Base-by-base conservation (phyloP, 2,888 invertebrate species). In the Hypolimnas misippus region DNA sequence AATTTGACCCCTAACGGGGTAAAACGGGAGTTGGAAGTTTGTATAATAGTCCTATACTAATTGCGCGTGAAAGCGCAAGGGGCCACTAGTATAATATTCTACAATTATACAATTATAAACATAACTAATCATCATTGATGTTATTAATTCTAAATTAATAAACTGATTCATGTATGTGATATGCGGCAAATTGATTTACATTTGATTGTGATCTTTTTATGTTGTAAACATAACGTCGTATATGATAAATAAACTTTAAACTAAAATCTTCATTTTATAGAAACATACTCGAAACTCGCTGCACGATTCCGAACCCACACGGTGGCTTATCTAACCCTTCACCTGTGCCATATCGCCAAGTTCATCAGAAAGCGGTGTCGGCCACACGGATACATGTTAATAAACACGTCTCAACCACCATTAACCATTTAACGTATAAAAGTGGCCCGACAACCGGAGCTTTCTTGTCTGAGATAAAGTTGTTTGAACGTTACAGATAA, bases 311-410 rank as follows among this genome's bases (percentile, higher is more conserved):
- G 3, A 16, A 10, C 19, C 17, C 16, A 19, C 4, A 49, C 25
- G 25, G 14, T 49, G 10, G 5, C 19, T 49, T 29, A 29, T 42
- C 42, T 49, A 67, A 62, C 52, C 74, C 63, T 76, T 76, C 76
- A 79, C 74, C 76, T 74, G 77, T 46, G n/a, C 35, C 54, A 70
- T 83, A 83, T 82, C 83, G 70, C 68, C 70, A 76, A 78, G 76
- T 77, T 74, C 74, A 84, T 84, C 86, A 78, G 79, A 80, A 79
- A 82, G 79, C 76, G 72, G 71, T 63, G 71, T 72, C 49, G 31
- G 51, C 71, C 66, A 63, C 60, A 63, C 70, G 67, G 69, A 53
- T 25, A 46, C 17, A 70, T 71, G 74, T 62, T 76, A 75, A 79
- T 80, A 78, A 79, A 81, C 80, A 82, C 76, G 75, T 77, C 78